Base-by-base conservation (phyloP, 2,888 invertebrate genomes). In the Himalopsyche anomala region DNA sequence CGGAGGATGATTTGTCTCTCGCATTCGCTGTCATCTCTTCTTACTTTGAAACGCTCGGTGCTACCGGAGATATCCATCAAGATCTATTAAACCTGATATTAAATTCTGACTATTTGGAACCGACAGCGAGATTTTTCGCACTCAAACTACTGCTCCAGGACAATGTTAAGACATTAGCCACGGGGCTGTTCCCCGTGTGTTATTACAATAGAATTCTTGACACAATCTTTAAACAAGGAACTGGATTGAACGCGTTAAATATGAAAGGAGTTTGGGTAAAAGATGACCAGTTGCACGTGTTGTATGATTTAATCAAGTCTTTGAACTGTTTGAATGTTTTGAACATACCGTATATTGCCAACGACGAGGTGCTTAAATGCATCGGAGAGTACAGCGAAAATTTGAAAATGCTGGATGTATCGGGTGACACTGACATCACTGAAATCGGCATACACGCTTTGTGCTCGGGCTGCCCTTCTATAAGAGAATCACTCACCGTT, bases 261-360 rank as follows among this genome's bases (percentile, higher is more conserved):
- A 91, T 96, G 85, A 96, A 95, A 92, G 96, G 96, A 17, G 95
- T 96, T 54, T 96, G 96, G 96, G 95, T 95, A 74, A 95, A 95
- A 90, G 95, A 95, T 83, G 95, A 96, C 88, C 94, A 95, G 89
- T 93, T 95, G 89, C 91, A 93, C 85, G 92, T 95, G 15, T 92
- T 96, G 92, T 94, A 94, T 87, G 92, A 94, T 45, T 91, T 95
- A 45, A 92, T 96, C 9, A 92, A 93, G 89, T 94, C 94, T 89
- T 92, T 95, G 81, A 92, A 91, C n/a, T 92, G 94, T 89, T 90
- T 96, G 83, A 94, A 94, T 5, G 94, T 93, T 42, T 91, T 96
- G 1, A 94, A 94, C 90, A 95, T 96, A 89, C 96, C 96, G 0
- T 95, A 95, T 89, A 95, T 95, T 89, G 95, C 95, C 12, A 95